Percentiles rank a stretch among this genome's conserved stretches.
Conservation (phyloP, 2,797 vertebrate genomes). For the Dicrostonyx torquatus region DNA sequence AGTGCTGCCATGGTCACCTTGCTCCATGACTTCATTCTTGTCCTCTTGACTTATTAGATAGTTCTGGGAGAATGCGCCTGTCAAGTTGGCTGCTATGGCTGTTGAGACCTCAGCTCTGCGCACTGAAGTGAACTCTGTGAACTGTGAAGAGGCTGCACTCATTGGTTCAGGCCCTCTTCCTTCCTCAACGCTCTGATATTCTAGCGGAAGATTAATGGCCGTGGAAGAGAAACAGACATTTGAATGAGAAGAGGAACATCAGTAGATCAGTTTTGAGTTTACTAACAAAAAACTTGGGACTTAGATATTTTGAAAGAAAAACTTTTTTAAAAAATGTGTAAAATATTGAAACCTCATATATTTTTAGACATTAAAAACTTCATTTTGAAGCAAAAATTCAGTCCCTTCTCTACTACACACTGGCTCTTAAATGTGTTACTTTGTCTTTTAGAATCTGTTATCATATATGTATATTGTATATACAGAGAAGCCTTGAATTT, state of each 20-base stretch:
- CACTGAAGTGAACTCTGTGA: background rate
- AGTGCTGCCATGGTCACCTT: background rate
- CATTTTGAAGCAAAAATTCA: background rate
- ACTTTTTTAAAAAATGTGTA: background rate
- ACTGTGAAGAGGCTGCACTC: no score
- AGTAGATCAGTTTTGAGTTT: background rate
- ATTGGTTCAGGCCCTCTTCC: background rate
- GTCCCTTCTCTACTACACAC: background rate
- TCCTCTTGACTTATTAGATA: background rate
- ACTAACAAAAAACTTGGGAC: background rate
- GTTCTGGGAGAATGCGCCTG: background rate
- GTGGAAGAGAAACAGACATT: background rate
- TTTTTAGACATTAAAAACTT: conserved; percentile 4
- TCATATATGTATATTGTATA: background rate
- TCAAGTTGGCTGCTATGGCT: no score
- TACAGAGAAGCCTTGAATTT: background rate
- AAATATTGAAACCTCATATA: background rate
- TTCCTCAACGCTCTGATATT: background rate
- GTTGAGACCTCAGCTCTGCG: background rate
- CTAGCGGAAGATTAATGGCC: background rate
- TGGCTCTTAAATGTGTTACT: background rate
- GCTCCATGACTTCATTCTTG: background rate
- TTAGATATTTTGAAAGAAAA: background rate
- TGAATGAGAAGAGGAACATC: background rate
- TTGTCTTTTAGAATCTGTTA: background rate